These are phyloP conservation scores for Psephotus haematonotus DNA, from an alignment of 2,113 vertebrate species.

Conservation along the genomic window DNA sequence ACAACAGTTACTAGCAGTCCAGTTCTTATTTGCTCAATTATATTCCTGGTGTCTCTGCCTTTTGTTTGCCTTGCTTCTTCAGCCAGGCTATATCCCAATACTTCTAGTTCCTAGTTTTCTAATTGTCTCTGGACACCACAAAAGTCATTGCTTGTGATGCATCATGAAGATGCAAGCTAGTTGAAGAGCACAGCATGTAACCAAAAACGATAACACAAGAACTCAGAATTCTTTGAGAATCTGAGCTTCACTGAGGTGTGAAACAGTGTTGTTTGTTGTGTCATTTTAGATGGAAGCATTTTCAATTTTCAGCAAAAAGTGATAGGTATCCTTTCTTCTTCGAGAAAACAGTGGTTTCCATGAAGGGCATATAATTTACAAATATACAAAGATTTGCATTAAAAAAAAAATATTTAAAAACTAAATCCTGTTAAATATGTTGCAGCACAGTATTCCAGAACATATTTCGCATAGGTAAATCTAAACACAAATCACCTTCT, in stretches of 20 bases:
- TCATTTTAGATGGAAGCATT: neutral
- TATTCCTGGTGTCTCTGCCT: neutral
- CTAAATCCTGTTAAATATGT: neutral
- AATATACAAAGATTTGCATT: neutral
- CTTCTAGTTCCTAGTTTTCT: neutral
- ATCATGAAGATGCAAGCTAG: rapidly evolving
- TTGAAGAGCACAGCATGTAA: neutral
- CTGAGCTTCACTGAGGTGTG: neutral
- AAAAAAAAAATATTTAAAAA: neutral
- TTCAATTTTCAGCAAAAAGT: neutral
- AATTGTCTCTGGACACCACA: neutral
- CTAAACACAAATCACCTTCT: neutral
- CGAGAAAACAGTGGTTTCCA: neutral
- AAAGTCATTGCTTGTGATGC: neutral
- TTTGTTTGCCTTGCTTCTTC: neutral
- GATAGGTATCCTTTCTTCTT: neutral
- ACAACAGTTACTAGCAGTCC: neutral
- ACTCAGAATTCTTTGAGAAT: neutral
- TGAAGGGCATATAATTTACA: neutral
- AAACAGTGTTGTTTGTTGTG: neutral
- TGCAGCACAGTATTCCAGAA: neutral
- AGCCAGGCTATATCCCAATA: neutral
- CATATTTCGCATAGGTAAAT: neutral
- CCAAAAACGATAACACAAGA: neutral
- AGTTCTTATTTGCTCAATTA: neutral